These are phyloP conservation scores for Alligator mississippiensis DNA, from an alignment of 2,113 vertebrate species.

Conservation along the genomic window DNA sequence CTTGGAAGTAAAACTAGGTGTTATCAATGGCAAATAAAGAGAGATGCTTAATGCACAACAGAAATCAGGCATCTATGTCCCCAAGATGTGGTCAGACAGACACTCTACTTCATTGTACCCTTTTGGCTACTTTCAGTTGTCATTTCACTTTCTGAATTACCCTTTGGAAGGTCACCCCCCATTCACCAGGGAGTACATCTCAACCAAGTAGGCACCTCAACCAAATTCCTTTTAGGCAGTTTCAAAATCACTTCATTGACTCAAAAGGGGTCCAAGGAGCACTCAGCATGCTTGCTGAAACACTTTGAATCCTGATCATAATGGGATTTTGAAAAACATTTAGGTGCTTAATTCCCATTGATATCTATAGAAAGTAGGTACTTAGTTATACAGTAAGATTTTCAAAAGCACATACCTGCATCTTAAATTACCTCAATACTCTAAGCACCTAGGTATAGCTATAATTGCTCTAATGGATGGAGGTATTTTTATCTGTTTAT, in stretches of 20 bases:
- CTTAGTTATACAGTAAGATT: background rate
- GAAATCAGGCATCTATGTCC: too few relatives aligned
- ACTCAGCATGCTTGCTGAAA: too few relatives aligned
- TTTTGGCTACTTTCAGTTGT: too few relatives aligned
- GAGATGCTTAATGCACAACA: too few relatives aligned
- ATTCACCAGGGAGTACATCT: too few relatives aligned
- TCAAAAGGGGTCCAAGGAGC: background rate
- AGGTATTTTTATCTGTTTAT: background rate
- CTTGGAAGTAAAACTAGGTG: too few relatives aligned
- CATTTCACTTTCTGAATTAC: too few relatives aligned
- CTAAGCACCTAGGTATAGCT: background rate
- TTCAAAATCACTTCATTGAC: background rate
- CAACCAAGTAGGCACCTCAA: too few relatives aligned
- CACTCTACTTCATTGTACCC: too few relatives aligned
- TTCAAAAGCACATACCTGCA: background rate
- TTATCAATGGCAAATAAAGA: too few relatives aligned
- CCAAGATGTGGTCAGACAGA: too few relatives aligned
- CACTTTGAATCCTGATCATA: background rate
- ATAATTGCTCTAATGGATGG: background rate
- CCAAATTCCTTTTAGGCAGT: background rate
- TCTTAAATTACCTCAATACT: background rate
- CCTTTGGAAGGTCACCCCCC: too few relatives aligned
- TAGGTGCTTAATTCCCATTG: background rate
- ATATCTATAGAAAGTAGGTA: background rate
- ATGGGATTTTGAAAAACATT: background rate